Conservation (phyloP, 2,888 invertebrate species). For the Erebia aethiops region DNA sequence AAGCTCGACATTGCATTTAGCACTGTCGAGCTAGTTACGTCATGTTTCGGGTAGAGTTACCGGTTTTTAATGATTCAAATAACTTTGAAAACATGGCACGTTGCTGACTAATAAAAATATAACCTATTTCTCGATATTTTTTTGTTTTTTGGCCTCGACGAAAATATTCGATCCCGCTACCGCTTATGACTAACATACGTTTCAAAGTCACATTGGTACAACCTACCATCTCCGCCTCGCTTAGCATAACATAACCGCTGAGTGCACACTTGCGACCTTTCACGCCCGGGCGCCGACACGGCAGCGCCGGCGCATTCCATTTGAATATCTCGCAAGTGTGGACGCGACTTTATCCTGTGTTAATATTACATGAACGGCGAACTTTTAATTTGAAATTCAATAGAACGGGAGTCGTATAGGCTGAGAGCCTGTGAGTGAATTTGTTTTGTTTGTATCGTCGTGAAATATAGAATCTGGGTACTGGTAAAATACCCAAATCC, state of each 20-base stretch:
- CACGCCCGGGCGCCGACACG: conserved; percentile 44
- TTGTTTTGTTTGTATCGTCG: background rate
- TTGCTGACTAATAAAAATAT: no score
- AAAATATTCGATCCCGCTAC: conserved; percentile 37
- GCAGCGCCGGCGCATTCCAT: conserved; percentile 62
- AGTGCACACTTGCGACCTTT: conserved; percentile 63
- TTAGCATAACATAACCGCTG: conserved; percentile 63
- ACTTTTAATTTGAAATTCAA: conserved; percentile 68
- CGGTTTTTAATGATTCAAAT: no score
- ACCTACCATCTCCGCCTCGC: conserved; percentile 53
- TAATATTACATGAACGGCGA: conserved; percentile 72
- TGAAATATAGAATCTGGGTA: no score
- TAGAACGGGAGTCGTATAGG: conserved; percentile 42
- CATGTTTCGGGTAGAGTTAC: no score
- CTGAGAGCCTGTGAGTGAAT: background rate
- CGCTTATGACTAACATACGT: conserved; percentile 39
- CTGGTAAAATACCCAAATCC: no score
- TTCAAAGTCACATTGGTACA: conserved; percentile 49
- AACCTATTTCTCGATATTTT: background rate
- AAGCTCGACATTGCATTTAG: no score
- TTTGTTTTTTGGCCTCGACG: background rate
- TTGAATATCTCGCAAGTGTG: conserved; percentile 58
- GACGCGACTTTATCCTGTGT: conserved; percentile 57
- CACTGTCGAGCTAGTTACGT: no score
- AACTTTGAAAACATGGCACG: no score